Percentiles rank a stretch among this genome's conserved stretches.
These are phyloP conservation scores for Helobdella robusta DNA, from an alignment of 2,888 invertebrate species.

Conservation along the genomic window DNA sequence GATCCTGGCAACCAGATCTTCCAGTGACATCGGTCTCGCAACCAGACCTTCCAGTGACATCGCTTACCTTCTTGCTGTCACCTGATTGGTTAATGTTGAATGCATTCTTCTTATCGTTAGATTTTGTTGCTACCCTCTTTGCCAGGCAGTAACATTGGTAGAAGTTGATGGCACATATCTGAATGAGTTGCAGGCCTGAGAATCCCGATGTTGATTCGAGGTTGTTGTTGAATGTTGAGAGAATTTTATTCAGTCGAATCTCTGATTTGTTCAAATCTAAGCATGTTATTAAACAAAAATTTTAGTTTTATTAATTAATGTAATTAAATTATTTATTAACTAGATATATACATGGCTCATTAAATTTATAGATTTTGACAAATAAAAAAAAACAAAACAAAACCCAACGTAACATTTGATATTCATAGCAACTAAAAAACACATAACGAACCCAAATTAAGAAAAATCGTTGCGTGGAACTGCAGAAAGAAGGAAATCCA, in stretches of 20 bases:
- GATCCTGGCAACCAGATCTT: not conserved
- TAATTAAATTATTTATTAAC: not conserved
- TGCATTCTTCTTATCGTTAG: too few species aligned
- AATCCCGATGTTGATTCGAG: constrained; percentile 1
- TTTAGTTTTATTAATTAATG: not conserved
- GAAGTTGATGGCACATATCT: constrained; percentile 2
- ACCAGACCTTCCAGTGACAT: too few species aligned
- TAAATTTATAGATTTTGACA: not conserved
- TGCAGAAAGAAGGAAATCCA: constrained; percentile 22
- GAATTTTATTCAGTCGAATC: not conserved
- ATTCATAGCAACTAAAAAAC: not conserved
- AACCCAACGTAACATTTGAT: not conserved
- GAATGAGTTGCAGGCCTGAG: constrained; percentile 1
- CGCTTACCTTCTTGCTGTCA: too few species aligned
- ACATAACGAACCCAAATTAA: constrained; percentile 11
- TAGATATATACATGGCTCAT: not conserved
- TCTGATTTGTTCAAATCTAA: not conserved
- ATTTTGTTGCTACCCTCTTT: too few species aligned
- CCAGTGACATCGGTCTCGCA: not conserved
- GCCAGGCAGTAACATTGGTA: not conserved
- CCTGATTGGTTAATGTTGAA: too few species aligned
- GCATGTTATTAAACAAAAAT: not conserved
- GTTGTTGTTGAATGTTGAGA: not conserved
- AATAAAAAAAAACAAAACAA: not conserved
- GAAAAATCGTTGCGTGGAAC: constrained; percentile 11